These are phyloP conservation scores for Pitangus sulphuratus DNA, from an alignment of 2,797 vertebrate species.

Conservation along the genomic window DNA sequence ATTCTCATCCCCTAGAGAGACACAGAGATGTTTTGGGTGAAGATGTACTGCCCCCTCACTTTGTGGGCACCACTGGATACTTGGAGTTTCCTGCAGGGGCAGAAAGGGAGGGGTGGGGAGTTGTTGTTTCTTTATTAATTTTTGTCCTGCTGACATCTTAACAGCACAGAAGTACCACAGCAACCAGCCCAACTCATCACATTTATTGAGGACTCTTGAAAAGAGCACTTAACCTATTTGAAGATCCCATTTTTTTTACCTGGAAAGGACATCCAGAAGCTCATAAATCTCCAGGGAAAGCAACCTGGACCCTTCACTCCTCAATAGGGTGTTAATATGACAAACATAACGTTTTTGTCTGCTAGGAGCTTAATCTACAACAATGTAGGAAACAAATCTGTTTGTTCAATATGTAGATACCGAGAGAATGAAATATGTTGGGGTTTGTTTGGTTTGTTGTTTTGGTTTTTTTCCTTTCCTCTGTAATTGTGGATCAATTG, in stretches of 20 bases:
- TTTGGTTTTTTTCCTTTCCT: no score
- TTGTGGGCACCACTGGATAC: fast-evolving
- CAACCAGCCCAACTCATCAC: background rate
- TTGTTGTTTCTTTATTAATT: background rate
- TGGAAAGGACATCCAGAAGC: background rate
- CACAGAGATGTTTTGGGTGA: background rate
- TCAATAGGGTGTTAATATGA: background rate
- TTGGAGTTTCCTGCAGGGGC: background rate
- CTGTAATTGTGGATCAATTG: background rate
- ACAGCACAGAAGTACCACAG: background rate
- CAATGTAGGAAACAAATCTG: fast-evolving
- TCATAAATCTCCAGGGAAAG: background rate
- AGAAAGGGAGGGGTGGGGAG: background rate
- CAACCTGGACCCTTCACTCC: fast-evolving
- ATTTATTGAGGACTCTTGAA: background rate
- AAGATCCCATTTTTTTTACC: background rate
- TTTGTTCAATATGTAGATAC: background rate
- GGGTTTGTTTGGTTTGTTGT: background rate
- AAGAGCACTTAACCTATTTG: background rate
- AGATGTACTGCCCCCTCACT: background rate
- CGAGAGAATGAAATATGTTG: background rate
- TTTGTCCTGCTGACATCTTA: background rate
- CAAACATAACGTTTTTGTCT: background rate
- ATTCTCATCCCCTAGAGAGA: fast-evolving
- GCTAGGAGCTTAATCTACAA: fast-evolving